A percentile compares a stretch with the other conserved stretches of the same genome.
These are phyloP conservation scores for Drosophila kepulauana DNA, from an alignment of 1,140 invertebrate species.

Conservation along the genomic window DNA sequence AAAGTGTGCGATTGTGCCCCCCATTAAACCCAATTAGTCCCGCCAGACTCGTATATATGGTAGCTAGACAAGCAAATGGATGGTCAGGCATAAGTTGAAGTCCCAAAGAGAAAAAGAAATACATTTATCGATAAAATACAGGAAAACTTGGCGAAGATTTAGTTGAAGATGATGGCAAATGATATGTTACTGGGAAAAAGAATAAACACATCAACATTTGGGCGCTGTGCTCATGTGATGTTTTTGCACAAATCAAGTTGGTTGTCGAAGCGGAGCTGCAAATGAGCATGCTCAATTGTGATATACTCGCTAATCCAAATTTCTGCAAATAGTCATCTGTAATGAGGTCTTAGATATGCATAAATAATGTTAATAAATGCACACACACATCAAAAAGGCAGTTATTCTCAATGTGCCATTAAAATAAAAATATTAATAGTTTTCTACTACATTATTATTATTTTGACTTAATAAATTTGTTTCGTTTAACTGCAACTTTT, in stretches of 20 bases:
- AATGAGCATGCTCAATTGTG: not conserved
- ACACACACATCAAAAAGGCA: too few species aligned
- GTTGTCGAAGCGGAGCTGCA: not conserved
- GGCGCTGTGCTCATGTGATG: slow-evolving; percentile 33
- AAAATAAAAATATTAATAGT: too few species aligned
- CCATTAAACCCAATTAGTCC: slow-evolving; percentile 52
- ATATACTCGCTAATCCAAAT: too few species aligned
- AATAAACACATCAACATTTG: slow-evolving; percentile 35
- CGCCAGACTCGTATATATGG: slow-evolving; percentile 13
- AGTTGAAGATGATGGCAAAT: slow-evolving; percentile 23
- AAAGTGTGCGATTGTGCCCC: slow-evolving; percentile 23
- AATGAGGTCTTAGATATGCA: too few species aligned
- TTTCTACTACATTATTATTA: too few species aligned
- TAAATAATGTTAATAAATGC: too few species aligned
- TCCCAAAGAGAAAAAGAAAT: slow-evolving; percentile 12
- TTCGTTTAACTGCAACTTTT: too few species aligned
- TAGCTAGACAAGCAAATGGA: slow-evolving; percentile 19
- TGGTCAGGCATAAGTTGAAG: slow-evolving; percentile 5
- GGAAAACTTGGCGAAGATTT: slow-evolving; percentile 18
- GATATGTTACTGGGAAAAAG: slow-evolving; percentile 35
- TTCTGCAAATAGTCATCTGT: too few species aligned
- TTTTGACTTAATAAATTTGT: too few species aligned
- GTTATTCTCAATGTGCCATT: too few species aligned
- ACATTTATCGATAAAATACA: slow-evolving; percentile 7
- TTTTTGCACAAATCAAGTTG: slow-evolving; percentile 43